Percentiles rank a stretch among this genome's conserved stretches.
Evolutionary conservation across 2,113 vertebrate genomes (phyloP).

Genomic region (Ochotona curzoniae): DNA sequence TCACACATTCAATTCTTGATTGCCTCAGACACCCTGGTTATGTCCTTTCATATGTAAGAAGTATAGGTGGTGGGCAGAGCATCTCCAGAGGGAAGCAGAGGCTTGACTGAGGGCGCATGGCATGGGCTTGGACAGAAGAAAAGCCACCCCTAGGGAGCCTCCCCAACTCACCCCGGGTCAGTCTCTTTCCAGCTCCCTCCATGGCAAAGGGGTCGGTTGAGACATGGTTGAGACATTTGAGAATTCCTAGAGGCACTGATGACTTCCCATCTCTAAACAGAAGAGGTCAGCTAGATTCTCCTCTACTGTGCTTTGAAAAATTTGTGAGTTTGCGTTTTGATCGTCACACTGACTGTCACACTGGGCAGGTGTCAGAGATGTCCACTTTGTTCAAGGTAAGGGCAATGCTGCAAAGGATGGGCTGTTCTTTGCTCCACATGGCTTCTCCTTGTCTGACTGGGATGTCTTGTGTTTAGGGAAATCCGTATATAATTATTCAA

Average conservation of each 20-base stretch:
- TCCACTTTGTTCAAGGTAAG: background rate
- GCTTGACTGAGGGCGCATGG: background rate
- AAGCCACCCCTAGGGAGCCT: background rate
- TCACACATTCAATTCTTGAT: conserved; percentile 53
- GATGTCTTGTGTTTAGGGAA: background rate
- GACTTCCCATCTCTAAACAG: background rate
- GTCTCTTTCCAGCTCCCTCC: background rate
- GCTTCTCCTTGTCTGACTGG: background rate
- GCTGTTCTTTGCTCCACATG: background rate
- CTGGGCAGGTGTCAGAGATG: background rate
- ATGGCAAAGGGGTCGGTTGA: background rate
- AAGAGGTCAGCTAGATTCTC: background rate
- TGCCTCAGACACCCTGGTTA: conserved; percentile 9
- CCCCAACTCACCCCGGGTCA: background rate
- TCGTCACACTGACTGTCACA: background rate
- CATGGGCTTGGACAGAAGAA: background rate
- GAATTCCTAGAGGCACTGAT: conserved; percentile 9
- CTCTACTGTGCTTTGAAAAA: background rate
- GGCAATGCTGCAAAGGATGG: background rate
- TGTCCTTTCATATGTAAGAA: conserved; percentile 10
- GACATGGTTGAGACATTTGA: background rate
- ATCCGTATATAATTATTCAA: background rate
- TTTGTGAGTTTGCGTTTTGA: background rate
- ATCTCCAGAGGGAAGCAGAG: background rate
- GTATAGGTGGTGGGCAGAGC: background rate